Base-by-base conservation (phyloP, 2,113 vertebrate species). In the Alaudala cheleensis region DNA sequence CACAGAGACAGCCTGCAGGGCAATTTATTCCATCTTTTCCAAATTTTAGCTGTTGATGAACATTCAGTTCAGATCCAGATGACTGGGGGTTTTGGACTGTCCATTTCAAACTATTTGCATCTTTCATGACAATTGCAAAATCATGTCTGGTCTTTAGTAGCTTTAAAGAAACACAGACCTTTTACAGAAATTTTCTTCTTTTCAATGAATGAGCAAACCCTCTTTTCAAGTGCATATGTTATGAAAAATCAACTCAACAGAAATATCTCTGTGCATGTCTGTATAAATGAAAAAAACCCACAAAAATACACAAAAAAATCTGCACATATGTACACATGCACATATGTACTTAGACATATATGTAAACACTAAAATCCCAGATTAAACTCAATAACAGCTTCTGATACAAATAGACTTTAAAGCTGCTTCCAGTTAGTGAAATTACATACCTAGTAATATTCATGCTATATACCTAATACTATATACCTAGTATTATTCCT, bases 151-250 rank as follows among this genome's bases (percentile, higher is more conserved):
- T n/a, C 18, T 81, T 29, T 12, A 50, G 33, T 47, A 79, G 77
- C 56, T 45, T 78, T 45, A 49, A 44, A 76, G 40, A 25, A 5
- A 2, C 3, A 77, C 2, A 29, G 5, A 37, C 37, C 37, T 37
- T 37, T 37, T 37, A 37, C 37, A 37, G 37, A 37, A 37, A 37
- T 57, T 73, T 79, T n/a, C 51, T 60, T 81, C 28, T 61, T 83
- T 74, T 62, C 45, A 11, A 11, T 51, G 56, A 56, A 7, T 39
- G 31, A 70, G 10, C 0, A 69, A 78, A 77, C 47, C 1, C 6
- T n/a, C 2, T 25, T 39, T 77, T 84, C 21, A 51, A 45, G 65
- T 21, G 13, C 21, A 26, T 21, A 40, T 0, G 0, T 51, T 7
- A 18, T 11, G 5, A 57, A 78, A 81, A 93, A 49, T 1, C 3